Evolutionary conservation across 2,113 vertebrate genomes (phyloP).

Genomic region (Stictonetta naevosa): DNA sequence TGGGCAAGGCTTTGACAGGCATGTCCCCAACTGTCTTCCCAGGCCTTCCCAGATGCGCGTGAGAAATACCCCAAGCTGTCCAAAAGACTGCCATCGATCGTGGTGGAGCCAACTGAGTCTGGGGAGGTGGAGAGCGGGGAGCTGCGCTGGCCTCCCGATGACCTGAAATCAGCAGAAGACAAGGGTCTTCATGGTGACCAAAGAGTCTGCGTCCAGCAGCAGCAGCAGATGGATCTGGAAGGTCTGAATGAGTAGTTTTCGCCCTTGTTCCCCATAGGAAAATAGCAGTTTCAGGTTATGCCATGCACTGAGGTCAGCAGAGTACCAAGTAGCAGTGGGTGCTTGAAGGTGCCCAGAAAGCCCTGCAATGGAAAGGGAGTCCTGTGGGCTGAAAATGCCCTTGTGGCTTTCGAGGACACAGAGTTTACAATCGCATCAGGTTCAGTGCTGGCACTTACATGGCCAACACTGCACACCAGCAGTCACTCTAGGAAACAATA

Average conservation of each 20-base stretch:
- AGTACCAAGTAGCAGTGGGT: background rate
- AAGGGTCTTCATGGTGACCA: conserved; percentile 69
- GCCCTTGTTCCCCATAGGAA: background rate
- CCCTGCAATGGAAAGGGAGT: background rate
- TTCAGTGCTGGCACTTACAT: background rate
- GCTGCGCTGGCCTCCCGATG: conserved; percentile 90
- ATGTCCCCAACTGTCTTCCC: background rate
- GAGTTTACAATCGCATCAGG: background rate
- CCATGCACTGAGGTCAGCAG: background rate
- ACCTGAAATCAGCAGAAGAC: conserved; percentile 78
- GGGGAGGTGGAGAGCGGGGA: conserved; percentile 90
- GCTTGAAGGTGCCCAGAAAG: background rate
- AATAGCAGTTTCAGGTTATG: background rate
- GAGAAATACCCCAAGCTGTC: conserved; percentile 88
- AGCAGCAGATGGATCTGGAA: conserved; percentile 73
- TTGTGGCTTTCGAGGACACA: background rate
- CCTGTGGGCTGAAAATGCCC: background rate
- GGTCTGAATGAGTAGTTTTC: conserved; percentile 56
- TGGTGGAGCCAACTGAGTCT: conserved; percentile 86
- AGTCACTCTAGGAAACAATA: background rate
- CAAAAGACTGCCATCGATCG: conserved; percentile 89
- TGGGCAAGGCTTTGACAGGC: background rate
- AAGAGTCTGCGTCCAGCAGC: conserved; percentile 67
- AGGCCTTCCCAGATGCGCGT: conserved; percentile 85
- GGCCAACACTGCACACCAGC: background rate